These are phyloP conservation scores for Temnothorax curvispinosus DNA, from an alignment of 1,140 invertebrate genomes.

Conservation along the genomic window DNA sequence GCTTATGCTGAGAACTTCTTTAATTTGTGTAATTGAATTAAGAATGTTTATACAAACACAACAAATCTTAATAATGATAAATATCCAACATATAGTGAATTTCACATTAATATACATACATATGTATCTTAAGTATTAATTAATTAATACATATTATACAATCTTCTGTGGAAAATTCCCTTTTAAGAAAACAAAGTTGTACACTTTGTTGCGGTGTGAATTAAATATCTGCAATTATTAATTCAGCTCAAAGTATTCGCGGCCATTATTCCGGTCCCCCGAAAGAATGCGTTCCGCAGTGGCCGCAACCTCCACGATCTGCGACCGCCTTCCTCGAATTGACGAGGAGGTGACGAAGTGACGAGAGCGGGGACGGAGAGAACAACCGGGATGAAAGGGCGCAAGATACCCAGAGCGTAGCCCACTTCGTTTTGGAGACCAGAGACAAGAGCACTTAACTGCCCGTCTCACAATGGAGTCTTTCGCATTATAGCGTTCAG, in stretches of 20 bases:
- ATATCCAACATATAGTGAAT: background rate
- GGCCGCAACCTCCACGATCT: conserved; percentile 34
- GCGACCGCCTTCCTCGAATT: conserved; percentile 41
- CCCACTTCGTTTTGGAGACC: conserved; percentile 78
- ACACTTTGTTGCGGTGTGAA: background rate
- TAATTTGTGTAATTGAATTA: background rate
- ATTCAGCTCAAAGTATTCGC: conserved; percentile 11
- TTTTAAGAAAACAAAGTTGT: background rate
- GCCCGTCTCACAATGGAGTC: conserved; percentile 83
- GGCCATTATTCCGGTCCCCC: background rate
- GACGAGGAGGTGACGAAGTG: conserved; percentile 64
- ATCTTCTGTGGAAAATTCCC: background rate
- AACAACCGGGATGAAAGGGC: conserved; percentile 24
- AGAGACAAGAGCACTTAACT: conserved; percentile 84
- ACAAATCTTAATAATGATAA: background rate
- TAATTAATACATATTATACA: background rate
- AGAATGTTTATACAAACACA: background rate
- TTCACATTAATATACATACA: background rate
- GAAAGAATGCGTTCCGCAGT: background rate
- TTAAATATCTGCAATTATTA: conserved; percentile 22
- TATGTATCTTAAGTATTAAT: background rate
- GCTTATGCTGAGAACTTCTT: background rate
- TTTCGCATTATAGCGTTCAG: conserved; percentile 83
- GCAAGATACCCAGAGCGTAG: conserved; percentile 55
- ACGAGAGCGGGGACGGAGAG: conserved; percentile 44